These are phyloP conservation scores for Rhorus exstirpatorius DNA, from an alignment of 2,888 invertebrate species.

Conservation along the genomic window DNA sequence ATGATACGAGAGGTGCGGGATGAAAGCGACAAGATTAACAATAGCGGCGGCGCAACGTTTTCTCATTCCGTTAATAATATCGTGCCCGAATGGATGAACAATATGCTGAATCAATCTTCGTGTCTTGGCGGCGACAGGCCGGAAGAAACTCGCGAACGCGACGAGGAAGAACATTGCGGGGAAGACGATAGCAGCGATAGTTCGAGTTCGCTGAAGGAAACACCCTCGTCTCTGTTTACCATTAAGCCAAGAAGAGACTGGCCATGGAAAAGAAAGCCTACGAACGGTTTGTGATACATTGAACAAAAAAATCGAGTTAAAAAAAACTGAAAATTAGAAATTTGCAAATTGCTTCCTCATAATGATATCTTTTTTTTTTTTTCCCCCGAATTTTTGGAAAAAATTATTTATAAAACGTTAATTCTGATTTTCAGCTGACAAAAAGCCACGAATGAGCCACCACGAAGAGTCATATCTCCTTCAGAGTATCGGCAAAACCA, in stretches of 20 bases:
- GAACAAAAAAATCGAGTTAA: background rate
- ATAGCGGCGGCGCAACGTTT: constrained; percentile 68
- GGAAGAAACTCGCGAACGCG: constrained; percentile 82
- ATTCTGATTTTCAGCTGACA: constrained; percentile 72
- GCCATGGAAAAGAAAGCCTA: constrained; percentile 85
- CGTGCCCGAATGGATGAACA: constrained; percentile 77
- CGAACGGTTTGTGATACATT: constrained; percentile 59
- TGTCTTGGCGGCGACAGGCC: constrained; percentile 63
- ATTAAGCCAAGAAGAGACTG: constrained; percentile 82
- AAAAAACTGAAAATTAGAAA: too few species aligned
- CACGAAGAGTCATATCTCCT: constrained; percentile 87
- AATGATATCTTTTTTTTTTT: too few species aligned
- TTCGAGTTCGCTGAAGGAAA: constrained; percentile 73
- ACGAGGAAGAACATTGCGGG: constrained; percentile 80
- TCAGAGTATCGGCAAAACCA: constrained; percentile 79
- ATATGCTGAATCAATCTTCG: constrained; percentile 64
- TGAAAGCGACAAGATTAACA: constrained; percentile 66
- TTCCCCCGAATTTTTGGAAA: too few species aligned
- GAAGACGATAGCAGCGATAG: constrained; percentile 75
- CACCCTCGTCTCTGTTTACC: constrained; percentile 83
- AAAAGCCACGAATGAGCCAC: constrained; percentile 84
- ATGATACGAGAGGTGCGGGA: constrained; percentile 78
- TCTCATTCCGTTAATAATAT: constrained; percentile 77
- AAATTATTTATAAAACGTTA: constrained; percentile 20
- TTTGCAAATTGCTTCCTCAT: too few species aligned